Evolutionary conservation across 2,888 invertebrate genomes (phyloP), one percentile per base, ranked within the genome.

Genomic region (Rhopalosiphum nymphaeae): DNA sequence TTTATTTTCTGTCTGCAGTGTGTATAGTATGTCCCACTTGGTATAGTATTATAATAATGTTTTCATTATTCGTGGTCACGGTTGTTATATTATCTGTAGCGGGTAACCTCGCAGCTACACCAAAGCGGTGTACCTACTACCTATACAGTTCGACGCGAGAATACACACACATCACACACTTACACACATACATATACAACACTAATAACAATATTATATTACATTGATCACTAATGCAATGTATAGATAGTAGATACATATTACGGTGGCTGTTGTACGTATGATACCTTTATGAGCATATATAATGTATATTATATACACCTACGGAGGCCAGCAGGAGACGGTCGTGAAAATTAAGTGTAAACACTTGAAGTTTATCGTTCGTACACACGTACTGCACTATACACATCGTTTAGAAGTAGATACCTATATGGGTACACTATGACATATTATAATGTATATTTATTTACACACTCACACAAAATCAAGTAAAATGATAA

Each of bases 21-120:
- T 10, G 67, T 67, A 53, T 21, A 21, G 21, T 53, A 53, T n/a
- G 67, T 53, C 67, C 7, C 21, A 16, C 7, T 1, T 2, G 5
- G 67, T 78, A 78, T 36, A 67, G n/a, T 78, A 78, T 36, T n/a
- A 36, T 67, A 67, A 67, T 78, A 78, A 21, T 36, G 78, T 78
- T 36, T 78, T 78, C 78, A 78, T 78, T 21, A 78, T 78, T 78
- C 78, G 78, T 36, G 78, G 78, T 78, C 78, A 78, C 36, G 78
- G 78, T 78, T 78, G 78, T 78, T 78, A 78, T 36, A 78, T 42
- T 42, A 78, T 78, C 78, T 36, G 78, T 42, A 42, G 78, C 36
- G 36, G 21, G 78, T 78, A 78, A 78, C 78, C 36, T 78, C 78
- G 36, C 78, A 36, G 78, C 78, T 36, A 78, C 36, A 78, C 78